Evolutionary conservation across 1,140 invertebrate genomes (phyloP), one percentile per base, ranked within the genome.

Genomic region (Lepidurus packardi): DNA sequence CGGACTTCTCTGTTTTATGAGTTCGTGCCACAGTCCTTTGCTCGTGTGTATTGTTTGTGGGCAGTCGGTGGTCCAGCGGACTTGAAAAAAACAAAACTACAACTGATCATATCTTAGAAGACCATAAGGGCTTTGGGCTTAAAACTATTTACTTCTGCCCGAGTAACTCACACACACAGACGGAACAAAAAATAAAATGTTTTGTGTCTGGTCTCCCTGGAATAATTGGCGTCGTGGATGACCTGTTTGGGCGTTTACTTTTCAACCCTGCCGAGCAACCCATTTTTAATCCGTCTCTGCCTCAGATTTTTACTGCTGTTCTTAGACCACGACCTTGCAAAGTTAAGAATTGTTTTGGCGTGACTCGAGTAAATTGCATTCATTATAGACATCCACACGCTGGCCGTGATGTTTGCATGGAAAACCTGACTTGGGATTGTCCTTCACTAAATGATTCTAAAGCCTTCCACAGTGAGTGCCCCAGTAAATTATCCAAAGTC

Each of bases 131-230:
- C 53, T 21, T 16, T 0, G 53, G 21, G 10, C 21, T 65, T 65
- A 65, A 65, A 65, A 21, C 53, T 65, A 65, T 65, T 65, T 65
- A 65, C 21, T 65, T 65, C 53, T 65, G 53, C 53, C n/a, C 53
- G 13, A n/a, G 21, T 11, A 65, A 65, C 53, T n/a, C 13, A 65
- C 53, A 65, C 34, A 34, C 34, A 34, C 3, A 34, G 34, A 34
- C 2, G 34, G 34, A 34, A 34, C 34, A 34, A 34, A 34, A 34
- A 34, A 34, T 34, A 65, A 65, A 65, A 65, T 65, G 53, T 65
- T 65, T 65, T 65, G 53, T 65, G 21, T n/a, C 13, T 65, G 7
- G 47, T 9, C 9, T 65, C 53, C n/a, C 21, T 65, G 53, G 53
- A 65, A 65, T n/a, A 65, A 65, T 65, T 21, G n/a, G 4, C 1